phyloP scores from a whole-genome alignment of 2,888 invertebrate species.

The Unio pictorum region DNA sequence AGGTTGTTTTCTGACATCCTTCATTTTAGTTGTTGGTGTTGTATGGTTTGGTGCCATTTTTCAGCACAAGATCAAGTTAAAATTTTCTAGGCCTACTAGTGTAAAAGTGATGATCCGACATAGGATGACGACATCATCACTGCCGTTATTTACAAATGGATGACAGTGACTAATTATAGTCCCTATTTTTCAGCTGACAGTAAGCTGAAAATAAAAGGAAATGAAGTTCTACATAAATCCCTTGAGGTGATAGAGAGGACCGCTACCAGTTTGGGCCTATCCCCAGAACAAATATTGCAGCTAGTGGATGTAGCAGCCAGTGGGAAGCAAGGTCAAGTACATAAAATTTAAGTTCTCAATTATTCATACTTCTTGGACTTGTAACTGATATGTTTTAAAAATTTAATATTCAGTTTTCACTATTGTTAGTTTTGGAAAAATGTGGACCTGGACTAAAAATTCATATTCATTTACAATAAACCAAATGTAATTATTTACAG shows the following conservation, averaged over 20 bases:
- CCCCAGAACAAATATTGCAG: slow-evolving; percentile 39
- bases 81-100: no score
- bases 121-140: no score
- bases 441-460: not conserved
- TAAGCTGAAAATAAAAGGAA: slow-evolving; percentile 32
- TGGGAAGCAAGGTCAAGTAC: slow-evolving; percentile 36
- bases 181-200: slow-evolving; percentile 5
- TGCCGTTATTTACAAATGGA: no score
- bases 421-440: not conserved
- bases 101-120: no score
- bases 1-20: no score
- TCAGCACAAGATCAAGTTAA: no score
- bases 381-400: not conserved
- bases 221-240: slow-evolving; percentile 39
- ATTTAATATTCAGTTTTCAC: not conserved
- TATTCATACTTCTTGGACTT: not conserved
- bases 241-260: slow-evolving; percentile 47
- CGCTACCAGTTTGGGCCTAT: slow-evolving; percentile 41
- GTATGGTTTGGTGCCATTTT: no score
- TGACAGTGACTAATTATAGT: no score
- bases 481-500: not conserved
- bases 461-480: not conserved
- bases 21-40: no score
- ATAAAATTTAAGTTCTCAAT: not conserved
- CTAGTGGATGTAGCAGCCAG: slow-evolving; percentile 50